Evolutionary conservation across 1,140 invertebrate genomes (phyloP).

Genomic region (Capitella teleta): DNA sequence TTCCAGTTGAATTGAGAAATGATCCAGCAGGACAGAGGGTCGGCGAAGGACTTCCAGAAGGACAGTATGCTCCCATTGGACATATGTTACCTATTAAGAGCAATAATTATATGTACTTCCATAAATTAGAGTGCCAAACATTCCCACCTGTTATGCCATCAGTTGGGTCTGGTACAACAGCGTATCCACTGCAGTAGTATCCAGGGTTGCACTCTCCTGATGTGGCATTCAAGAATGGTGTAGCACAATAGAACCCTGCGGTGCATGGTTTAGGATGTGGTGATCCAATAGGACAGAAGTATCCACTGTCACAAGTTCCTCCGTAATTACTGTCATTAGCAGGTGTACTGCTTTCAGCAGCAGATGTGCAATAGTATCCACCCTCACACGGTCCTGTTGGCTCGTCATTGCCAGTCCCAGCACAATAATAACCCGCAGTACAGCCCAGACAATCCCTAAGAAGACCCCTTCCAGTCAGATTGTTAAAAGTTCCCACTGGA

Average conservation of each 20-base stretch:
- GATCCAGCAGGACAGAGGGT: constrained; percentile 21
- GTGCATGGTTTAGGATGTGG: constrained; percentile 22
- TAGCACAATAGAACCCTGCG: constrained; percentile 26
- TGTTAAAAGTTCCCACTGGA: constrained; percentile 28
- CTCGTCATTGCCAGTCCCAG: constrained; percentile 14
- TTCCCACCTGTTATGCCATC: constrained; percentile 21
- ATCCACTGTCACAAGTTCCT: constrained; percentile 18
- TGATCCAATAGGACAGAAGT: constrained; percentile 24
- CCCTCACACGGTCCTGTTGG: constrained; percentile 23
- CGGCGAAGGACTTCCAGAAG: constrained; percentile 21
- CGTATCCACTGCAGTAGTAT: constrained; percentile 25
- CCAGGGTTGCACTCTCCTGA: constrained; percentile 24
- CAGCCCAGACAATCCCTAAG: constrained; percentile 25
- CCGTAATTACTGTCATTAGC: constrained; percentile 16
- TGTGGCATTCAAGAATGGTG: constrained; percentile 18
- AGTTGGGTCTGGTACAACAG: constrained; percentile 24
- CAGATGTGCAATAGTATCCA: constrained; percentile 30
- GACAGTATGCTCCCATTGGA: constrained; percentile 29
- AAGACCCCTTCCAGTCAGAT: constrained; percentile 18
- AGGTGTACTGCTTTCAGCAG: constrained; percentile 19
- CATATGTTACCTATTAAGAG: constrained; percentile 35
- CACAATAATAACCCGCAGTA: constrained; percentile 25
- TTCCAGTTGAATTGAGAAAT: constrained; percentile 31
- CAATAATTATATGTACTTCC: neutral
- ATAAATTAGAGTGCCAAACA: neutral